Evolutionary conservation across 2,113 vertebrate species (phyloP), one percentile per base, ranked within the genome.

Genomic region (Himantopus leucocephalus): DNA sequence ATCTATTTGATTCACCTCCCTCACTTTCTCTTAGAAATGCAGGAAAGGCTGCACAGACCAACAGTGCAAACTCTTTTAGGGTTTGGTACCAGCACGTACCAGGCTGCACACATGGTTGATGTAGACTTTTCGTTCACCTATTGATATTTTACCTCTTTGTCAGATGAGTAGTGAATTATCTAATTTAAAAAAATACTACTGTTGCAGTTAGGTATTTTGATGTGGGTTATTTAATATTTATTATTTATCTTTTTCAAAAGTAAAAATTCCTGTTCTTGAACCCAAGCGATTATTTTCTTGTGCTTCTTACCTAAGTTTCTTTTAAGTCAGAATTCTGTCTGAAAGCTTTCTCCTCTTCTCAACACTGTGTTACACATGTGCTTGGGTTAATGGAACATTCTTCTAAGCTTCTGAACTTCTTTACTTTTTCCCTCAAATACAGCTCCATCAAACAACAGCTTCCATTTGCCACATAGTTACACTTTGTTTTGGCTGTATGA

Each of bases 311-410:
- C 26, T 41, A 59, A 72, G 30, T 6, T 23, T 47, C 29, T 52
- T 91, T 64, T 35, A 32, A 32, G 12, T 14, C 29, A 73, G 23
- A 91, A 37, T 47, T 82, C 53, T 52, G 4, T 41, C 55, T 45
- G 41, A 66, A 83, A 78, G n/a, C 7, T 52, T 80, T 32, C 14
- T 85, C 10, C 17, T 73, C 23, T 70, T 63, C 37, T 71, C 26
- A 43, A 3, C 0, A 9, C 12, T 3, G 0, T 53, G 11, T 73
- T 35, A 72, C 29, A 16, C 4, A 1, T 13, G 29, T 52, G 34
- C 10, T 66, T 63, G 64, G 16, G 32, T 58, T 58, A 81, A 35
- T 6, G 15, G 20, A 12, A 45, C 13, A 9, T 47, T 81, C 12
- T 77, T 84, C 27, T 59, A 29, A 82, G 47, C 23, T 94, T 86